Conservation (phyloP, 92 coral and sea anemone species). For the Plumapathes pennacea region DNA sequence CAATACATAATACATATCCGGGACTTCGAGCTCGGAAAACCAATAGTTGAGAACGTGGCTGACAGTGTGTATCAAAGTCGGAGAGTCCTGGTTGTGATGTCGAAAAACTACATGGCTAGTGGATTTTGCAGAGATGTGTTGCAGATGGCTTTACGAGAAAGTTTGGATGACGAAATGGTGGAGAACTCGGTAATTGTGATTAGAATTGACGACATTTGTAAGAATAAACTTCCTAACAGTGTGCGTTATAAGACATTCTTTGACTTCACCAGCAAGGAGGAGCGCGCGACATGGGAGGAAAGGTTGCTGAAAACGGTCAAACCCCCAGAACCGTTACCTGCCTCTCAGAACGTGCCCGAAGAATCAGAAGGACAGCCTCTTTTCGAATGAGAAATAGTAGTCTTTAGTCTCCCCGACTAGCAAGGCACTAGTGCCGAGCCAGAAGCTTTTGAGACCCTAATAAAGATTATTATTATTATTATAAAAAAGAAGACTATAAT, state of each 20-base stretch:
- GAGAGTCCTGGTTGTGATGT: constrained; percentile 71
- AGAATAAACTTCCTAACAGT: constrained; percentile 43
- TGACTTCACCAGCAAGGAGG: constrained; percentile 60
- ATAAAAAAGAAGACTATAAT: too few species aligned
- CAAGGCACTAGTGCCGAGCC: too few species aligned
- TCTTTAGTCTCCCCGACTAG: too few species aligned
- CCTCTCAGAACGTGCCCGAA: too few species aligned
- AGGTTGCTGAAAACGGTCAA: constrained; percentile 34
- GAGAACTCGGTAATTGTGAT: constrained; percentile 54
- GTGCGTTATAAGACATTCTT: constrained; percentile 63
- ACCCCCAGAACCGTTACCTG: neutral
- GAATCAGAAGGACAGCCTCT: too few species aligned
- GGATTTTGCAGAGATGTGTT: constrained; percentile 71
- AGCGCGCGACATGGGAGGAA: constrained; percentile 41
- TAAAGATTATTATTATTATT: too few species aligned
- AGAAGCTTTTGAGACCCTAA: too few species aligned
- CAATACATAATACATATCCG: constrained; percentile 52
- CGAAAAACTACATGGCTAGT: constrained; percentile 65
- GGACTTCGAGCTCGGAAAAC: constrained; percentile 64
- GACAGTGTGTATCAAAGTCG: constrained; percentile 75
- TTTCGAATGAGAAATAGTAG: too few species aligned
- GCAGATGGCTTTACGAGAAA: constrained; percentile 55
- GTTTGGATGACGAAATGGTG: constrained; percentile 25
- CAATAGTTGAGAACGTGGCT: constrained; percentile 71
- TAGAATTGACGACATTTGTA: constrained; percentile 48